Conservation (phyloP, 2,888 invertebrate genomes). For the Eristalis tenax region DNA sequence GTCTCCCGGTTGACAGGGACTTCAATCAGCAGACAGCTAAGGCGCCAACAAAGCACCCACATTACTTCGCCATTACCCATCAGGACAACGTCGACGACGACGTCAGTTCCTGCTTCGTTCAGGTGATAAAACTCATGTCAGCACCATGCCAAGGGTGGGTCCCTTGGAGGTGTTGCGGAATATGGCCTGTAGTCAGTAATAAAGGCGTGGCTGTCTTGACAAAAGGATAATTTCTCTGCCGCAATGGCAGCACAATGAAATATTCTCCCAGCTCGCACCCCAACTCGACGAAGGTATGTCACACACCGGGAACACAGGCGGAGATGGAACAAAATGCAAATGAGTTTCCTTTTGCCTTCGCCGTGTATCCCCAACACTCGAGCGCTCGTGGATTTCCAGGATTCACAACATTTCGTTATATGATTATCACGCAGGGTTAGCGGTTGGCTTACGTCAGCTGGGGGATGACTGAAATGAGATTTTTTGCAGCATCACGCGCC, state of each 20-base stretch:
- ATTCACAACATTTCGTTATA: constrained; percentile 10
- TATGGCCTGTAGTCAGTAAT: constrained; percentile 35
- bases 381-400: background rate
- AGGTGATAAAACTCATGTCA: constrained; percentile 32
- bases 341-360: background rate
- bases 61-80: constrained; percentile 31
- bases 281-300: background rate
- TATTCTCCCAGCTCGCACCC: background rate
- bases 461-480: constrained; percentile 18
- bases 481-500: constrained; percentile 4
- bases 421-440: constrained; percentile 30
- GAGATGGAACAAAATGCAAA: constrained; percentile 18
- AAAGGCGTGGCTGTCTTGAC: constrained; percentile 11
- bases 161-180: background rate
- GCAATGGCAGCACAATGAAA: constrained; percentile 35
- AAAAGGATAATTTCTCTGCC: constrained; percentile 44
- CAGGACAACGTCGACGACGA: background rate
- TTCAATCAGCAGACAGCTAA: constrained; percentile 35
- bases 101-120: background rate
- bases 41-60: constrained; percentile 12
- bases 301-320: background rate
- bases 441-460: background rate
- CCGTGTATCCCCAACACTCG: background rate
- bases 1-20: constrained; percentile 4
- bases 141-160: background rate